Percentiles rank a stretch among this genome's conserved stretches.
Evolutionary conservation across 2,888 invertebrate species (phyloP).

Genomic region (Chloroclysta siterata): DNA sequence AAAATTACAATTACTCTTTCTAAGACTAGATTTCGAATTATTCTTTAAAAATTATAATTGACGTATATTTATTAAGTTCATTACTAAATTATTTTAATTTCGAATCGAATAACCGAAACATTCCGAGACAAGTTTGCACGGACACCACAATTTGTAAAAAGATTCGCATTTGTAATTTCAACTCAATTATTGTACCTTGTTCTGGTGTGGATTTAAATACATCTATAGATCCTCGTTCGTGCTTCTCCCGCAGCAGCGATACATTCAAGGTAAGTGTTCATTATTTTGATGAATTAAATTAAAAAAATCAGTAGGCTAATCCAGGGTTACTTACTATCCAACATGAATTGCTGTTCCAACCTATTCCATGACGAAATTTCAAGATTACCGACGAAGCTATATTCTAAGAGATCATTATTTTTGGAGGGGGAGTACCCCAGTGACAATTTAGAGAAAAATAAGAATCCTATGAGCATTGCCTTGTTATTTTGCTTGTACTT

Average conservation of each 20-base stretch:
- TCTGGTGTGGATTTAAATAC: background rate
- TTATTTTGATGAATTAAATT: background rate
- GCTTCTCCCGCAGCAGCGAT: constrained; percentile 16
- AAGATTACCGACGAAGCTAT: no score
- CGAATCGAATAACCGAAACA: background rate
- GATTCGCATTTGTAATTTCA: background rate
- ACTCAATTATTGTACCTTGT: no score
- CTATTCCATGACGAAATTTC: background rate
- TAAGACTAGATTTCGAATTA: constrained; percentile 1
- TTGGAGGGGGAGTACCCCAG: no score
- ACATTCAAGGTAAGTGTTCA: constrained; percentile 34
- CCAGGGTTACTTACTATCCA: background rate
- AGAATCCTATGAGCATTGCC: no score
- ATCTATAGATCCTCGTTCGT: constrained; percentile 2
- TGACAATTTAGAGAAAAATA: no score
- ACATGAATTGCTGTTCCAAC: background rate
- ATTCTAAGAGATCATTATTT: no score
- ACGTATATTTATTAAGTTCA: background rate
- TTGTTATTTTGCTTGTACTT: no score
- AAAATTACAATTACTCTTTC: no score
- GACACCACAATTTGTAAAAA: background rate
- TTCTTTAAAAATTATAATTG: background rate
- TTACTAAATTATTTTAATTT: background rate
- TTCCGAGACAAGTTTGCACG: background rate
- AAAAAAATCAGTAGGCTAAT: background rate